Conservation (phyloP, 2,888 invertebrate genomes). For the Mactromeris polynyma region DNA sequence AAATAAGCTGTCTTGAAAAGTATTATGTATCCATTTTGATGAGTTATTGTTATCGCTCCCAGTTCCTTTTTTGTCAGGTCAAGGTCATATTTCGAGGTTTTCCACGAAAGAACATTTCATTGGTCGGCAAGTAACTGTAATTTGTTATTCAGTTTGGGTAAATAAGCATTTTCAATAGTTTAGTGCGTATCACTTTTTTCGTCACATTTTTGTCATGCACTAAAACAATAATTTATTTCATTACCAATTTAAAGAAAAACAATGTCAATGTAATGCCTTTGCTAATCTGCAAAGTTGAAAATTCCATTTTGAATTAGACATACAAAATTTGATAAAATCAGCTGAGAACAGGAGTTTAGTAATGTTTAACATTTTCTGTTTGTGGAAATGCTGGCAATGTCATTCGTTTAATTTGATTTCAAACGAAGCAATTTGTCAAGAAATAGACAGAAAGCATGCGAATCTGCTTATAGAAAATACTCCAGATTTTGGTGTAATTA, state of each 20-base stretch:
- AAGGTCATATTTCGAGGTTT: background rate
- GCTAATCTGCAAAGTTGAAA: slow-evolving; percentile 13
- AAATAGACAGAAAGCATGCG: slow-evolving; percentile 64
- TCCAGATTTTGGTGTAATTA: slow-evolving; percentile 59
- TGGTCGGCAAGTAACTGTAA: too few relatives aligned
- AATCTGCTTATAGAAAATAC: slow-evolving; percentile 57
- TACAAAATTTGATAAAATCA: slow-evolving; percentile 33
- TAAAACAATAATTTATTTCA: background rate
- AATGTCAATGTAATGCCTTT: background rate
- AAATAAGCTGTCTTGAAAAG: background rate
- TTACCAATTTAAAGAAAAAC: background rate
- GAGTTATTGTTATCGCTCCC: background rate
- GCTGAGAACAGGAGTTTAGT: slow-evolving; percentile 24
- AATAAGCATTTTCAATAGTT: too few relatives aligned
- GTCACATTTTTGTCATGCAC: too few relatives aligned
- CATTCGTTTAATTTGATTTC: slow-evolving; percentile 59
- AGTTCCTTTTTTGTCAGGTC: background rate
- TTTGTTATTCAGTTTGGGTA: too few relatives aligned
- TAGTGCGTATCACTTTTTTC: background rate
- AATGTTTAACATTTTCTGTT: slow-evolving; percentile 47
- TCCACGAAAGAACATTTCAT: background rate
- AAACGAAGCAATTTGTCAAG: slow-evolving; percentile 63
- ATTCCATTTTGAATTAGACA: slow-evolving; percentile 22
- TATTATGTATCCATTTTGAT: background rate
- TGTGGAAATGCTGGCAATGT: slow-evolving; percentile 53